Base-by-base conservation (phyloP, 1,140 invertebrate genomes). In the Drosophila bocqueti region DNA sequence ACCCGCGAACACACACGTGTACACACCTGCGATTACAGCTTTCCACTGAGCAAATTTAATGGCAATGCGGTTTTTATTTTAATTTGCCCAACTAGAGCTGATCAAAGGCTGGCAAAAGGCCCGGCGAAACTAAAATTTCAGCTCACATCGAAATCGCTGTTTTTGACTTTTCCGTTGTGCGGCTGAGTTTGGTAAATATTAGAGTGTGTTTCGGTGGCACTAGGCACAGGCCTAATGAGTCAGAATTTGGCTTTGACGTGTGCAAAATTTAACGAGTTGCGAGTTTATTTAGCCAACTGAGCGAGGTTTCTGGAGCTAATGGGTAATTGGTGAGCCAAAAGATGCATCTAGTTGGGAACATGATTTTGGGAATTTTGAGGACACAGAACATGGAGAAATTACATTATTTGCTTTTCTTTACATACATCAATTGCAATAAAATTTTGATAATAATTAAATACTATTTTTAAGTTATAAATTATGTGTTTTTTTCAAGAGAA, bases 21-120 rank as follows among this genome's bases (percentile, higher is more conserved):
- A 34, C 40, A 55, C 52, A 38, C 43, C 46, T 45, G 55, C 69
- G 52, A 72, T 49, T 71, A 61, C 54, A 42, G 47, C 62, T 83
- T 47, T 49, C 46, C n/a, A 38, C 63, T 57, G 73, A 71, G 61
- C 55, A 83, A 79, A 76, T 87, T 76, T 80, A 90, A 89, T 90
- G 84, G 69, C 64, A 84, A 64, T 90, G 84, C 31, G 84, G 84
- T 90, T 90, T 84, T 83, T 81, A 75, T 90, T 90, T 84, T 85
- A 84, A 81, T 90, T 90, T 89, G 67, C 58, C 29, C 34, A 24
- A 76, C 38, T 46, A 55, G 47, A 62, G 21, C 46, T 81, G 77
- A 84, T 84, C 73, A 87, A 84, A 87, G 83, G 69, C 83, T 46
- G 60, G 46, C 43, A 66, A 74, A 63, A 64, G 50, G 61, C 64